phyloP scores from a whole-genome alignment of 2,113 vertebrate species.

The Hypocryptadius cinnamomeus region DNA sequence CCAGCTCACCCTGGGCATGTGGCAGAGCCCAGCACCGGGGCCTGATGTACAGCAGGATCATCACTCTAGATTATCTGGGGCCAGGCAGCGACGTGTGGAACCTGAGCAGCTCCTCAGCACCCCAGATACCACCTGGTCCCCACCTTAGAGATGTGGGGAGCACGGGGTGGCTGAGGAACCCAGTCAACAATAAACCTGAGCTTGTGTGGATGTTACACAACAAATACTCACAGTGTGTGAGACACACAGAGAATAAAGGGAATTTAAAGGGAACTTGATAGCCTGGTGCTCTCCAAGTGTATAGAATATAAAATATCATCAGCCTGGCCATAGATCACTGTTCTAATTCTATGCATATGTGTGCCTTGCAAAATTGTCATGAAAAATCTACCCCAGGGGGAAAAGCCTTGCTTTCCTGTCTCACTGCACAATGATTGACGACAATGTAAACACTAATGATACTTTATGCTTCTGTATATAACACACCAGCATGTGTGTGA shows the following conservation, averaged over 20 bases:
- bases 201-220: neutral
- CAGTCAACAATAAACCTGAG: neutral
- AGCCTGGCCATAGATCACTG: neutral
- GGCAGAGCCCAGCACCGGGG: neutral
- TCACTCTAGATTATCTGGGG: neutral
- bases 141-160: neutral
- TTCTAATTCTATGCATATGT: neutral
- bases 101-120: neutral
- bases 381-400: neutral
- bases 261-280: neutral
- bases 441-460: constrained; percentile 19
- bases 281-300: neutral
- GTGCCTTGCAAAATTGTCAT: neutral
- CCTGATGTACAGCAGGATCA: neutral
- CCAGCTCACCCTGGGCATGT: neutral
- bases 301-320: neutral
- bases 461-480: neutral
- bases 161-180: neutral
- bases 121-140: neutral
- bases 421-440: neutral
- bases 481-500: neutral
- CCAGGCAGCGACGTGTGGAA: neutral
- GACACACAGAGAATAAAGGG: neutral
- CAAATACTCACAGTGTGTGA: neutral
- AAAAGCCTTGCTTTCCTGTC: neutral